phyloP scores from a whole-genome alignment of 2,797 vertebrate genomes.

The Cossypha polioptera region DNA sequence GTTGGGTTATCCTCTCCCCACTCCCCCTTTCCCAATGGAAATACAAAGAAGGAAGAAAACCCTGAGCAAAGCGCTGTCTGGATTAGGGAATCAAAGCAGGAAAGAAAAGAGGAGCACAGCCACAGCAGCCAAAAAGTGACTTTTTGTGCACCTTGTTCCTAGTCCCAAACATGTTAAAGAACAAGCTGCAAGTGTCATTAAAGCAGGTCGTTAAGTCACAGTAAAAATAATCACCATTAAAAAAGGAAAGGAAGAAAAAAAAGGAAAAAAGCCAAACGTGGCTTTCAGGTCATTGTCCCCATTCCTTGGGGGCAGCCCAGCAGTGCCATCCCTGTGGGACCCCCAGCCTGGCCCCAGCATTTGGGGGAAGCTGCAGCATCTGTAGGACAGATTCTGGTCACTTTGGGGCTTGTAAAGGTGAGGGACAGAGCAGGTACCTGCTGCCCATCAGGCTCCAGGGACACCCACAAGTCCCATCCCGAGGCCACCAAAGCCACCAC shows the following conservation, averaged over 20 bases:
- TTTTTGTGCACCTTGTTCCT: neutral
- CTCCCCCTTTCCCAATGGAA: slow-evolving; percentile 11
- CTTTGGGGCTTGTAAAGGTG: neutral
- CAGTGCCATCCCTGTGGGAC: neutral
- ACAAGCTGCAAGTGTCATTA: neutral
- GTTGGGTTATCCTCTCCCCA: slow-evolving; percentile 16
- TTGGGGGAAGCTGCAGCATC: rapidly evolving
- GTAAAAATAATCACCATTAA: neutral
- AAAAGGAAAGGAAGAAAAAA: neutral
- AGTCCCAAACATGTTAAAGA: neutral
- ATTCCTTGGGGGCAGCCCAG: neutral
- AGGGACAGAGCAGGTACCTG: neutral
- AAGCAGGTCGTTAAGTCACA: slow-evolving; percentile 16
- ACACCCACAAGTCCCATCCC: neutral
- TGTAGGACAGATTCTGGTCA: rapidly evolving
- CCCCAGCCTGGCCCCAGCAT: neutral
- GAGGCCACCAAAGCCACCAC: neutral
- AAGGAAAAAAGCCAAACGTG: neutral
- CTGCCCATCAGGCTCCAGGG: neutral
- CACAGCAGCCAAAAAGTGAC: neutral
- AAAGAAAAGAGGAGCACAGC: neutral
- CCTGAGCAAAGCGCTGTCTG: slow-evolving; percentile 56
- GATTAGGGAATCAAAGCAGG: slow-evolving; percentile 4
- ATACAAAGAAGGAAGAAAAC: slow-evolving; percentile 48
- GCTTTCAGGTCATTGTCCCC: neutral